phyloP scores from a whole-genome alignment of 2,113 vertebrate genomes.

The Thalassarche chlororhynchos region DNA sequence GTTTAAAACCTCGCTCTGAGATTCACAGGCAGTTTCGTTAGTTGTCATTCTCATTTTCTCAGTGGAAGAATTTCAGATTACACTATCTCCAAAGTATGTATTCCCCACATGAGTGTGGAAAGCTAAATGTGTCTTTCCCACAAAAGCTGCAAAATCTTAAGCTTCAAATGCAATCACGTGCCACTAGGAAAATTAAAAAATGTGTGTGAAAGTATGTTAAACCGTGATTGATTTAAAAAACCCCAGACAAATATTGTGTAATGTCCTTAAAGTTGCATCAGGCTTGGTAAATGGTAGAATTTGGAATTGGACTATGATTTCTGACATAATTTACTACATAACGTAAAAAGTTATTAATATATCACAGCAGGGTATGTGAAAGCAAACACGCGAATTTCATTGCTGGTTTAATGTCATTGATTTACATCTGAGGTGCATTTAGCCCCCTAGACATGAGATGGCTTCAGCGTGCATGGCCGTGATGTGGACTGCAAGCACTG shows the following conservation, averaged over 20 bases:
- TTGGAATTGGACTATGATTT: not conserved
- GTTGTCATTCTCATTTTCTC: not conserved
- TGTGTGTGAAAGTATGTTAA: not conserved
- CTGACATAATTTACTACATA: not conserved
- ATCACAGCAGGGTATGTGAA: not conserved
- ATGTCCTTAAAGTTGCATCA: not conserved
- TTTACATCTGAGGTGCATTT: not conserved
- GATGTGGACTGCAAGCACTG: rapidly evolving
- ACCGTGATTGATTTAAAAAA: not conserved
- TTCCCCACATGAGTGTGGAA: not conserved
- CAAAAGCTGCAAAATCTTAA: not conserved
- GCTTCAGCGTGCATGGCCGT: not conserved
- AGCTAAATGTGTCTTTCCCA: conserved; percentile 2
- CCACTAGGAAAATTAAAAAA: not conserved
- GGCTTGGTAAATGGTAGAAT: not conserved
- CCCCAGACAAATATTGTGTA: not conserved
- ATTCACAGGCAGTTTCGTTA: not conserved
- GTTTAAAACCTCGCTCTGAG: not conserved
- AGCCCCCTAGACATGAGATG: not conserved
- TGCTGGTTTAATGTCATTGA: not conserved
- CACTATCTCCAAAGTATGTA: conserved; percentile 2
- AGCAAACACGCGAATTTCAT: not conserved
- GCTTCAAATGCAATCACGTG: not conserved
- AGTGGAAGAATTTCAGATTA: conserved; percentile 16
- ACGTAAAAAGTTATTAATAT: not conserved